Conservation (phyloP, 2,113 vertebrate genomes). For the Puma concolor region DNA sequence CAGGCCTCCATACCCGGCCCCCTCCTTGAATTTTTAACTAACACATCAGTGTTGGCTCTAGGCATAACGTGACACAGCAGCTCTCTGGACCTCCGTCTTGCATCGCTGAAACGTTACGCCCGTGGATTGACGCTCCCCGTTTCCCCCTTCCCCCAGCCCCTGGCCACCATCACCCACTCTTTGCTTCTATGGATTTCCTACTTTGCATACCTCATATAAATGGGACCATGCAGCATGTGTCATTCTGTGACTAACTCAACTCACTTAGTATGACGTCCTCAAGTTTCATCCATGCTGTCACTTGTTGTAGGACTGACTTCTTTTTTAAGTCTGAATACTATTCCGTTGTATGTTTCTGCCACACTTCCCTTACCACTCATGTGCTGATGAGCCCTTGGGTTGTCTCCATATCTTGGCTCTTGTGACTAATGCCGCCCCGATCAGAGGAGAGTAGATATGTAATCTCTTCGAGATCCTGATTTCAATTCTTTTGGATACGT, state of each 20-base stretch:
- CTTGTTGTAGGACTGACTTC: fast-evolving
- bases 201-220: neutral
- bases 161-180: no score
- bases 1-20: no score
- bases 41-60: fast-evolving
- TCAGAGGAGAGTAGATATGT: fast-evolving
- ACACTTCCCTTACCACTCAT: fast-evolving
- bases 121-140: fast-evolving
- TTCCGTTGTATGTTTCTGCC: fast-evolving
- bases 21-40: no score
- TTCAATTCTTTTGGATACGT: neutral
- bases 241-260: neutral
- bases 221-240: no score
- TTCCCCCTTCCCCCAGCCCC: fast-evolving
- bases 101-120: fast-evolving
- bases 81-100: no score
- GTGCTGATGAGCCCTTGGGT: fast-evolving
- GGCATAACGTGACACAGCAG: fast-evolving
- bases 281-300: fast-evolving
- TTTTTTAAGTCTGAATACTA: fast-evolving
- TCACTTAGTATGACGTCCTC: neutral
- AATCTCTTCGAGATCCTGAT: neutral
- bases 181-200: neutral
- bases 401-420: fast-evolving
- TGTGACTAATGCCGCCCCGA: fast-evolving